Base-by-base conservation (phyloP, 2,888 invertebrate species). In the Tenthredo scrophulariae region DNA sequence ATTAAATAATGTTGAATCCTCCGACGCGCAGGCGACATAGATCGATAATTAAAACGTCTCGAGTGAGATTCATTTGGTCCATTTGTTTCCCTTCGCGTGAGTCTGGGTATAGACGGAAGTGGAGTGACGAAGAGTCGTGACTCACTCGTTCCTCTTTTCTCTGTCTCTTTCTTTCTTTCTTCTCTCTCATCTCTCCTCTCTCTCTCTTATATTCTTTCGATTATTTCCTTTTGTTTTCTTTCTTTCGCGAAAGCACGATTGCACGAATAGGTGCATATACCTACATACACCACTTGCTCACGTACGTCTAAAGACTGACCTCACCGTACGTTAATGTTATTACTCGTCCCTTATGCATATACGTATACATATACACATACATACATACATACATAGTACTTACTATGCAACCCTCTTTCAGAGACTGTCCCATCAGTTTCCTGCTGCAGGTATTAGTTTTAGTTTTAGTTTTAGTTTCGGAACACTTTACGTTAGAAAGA, bases 131-230 rank as follows among this genome's bases (percentile, higher is more conserved):
- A 37, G 33, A 40, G 33, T 26, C 62, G 62, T 62, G 62, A 62
- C 62, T 62, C 62, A 62, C 62, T 62, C 62, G 18, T 33, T 9
- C 62, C 37, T n/a, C 10, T 33, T 80, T 26, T 80, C 80, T 37
- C 33, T 80, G n/a, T 58, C 33, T 54, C 50, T 50, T 13, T 26
- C 54, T 77, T 9, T 46, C 5, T 46, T 1, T 77, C 46, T 40
- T 22, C 77, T 75, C 75, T 40, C 75, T 37, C 26, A 33, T 33
- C 33, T 77, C 77, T 43, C n/a, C 54, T 77, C 50, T 40, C 75
- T 37, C 26, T 82, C 43, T 54, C 72, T 70, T 37, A 33, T 70
- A 18, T 70, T 37, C 37, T 70, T 70, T n/a, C 33, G 15, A 65
- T 65, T 65, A 67, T 15, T 54, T 54, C n/a, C 7, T 54, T 54